phyloP scores from a whole-genome alignment of 2,113 vertebrate species.

The Psilopogon haemacephalus region DNA sequence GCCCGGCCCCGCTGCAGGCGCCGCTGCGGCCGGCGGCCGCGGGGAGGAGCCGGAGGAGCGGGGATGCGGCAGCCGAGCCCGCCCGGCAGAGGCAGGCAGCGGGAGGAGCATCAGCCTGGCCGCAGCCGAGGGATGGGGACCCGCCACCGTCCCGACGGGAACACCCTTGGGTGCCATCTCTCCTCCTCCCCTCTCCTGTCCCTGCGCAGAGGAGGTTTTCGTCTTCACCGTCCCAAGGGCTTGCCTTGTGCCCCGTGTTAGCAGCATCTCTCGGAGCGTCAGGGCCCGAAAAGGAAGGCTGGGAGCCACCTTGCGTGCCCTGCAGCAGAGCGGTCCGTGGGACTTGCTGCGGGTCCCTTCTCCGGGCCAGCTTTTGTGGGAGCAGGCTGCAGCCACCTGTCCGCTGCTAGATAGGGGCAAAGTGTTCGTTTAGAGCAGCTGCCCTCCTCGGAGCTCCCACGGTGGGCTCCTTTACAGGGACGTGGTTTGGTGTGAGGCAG shows the following conservation, averaged over 20 bases:
- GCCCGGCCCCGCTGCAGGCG: background rate
- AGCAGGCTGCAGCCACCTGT: background rate
- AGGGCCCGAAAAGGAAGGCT: background rate
- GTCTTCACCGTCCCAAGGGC: background rate
- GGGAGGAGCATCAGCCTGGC: background rate
- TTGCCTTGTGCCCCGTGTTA: background rate
- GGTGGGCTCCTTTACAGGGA: background rate
- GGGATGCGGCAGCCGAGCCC: background rate
- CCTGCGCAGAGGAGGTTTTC: background rate
- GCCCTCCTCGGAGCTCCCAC: fast-evolving
- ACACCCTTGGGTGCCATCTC: background rate
- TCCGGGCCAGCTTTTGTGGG: background rate
- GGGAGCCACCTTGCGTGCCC: fast-evolving
- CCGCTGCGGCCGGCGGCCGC: slow-evolving; percentile 40
- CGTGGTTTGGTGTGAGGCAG: background rate
- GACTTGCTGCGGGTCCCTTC: background rate
- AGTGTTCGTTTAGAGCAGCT: background rate
- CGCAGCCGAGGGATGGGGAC: background rate
- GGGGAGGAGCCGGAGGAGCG: slow-evolving; percentile 56
- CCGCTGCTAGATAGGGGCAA: fast-evolving
- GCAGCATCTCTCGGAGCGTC: background rate
- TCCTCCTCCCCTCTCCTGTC: background rate
- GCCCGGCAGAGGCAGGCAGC: background rate
- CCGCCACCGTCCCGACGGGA: background rate
- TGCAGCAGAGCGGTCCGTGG: background rate